phyloP scores from a whole-genome alignment of 2,797 vertebrate species.

The Mycteria americana region DNA sequence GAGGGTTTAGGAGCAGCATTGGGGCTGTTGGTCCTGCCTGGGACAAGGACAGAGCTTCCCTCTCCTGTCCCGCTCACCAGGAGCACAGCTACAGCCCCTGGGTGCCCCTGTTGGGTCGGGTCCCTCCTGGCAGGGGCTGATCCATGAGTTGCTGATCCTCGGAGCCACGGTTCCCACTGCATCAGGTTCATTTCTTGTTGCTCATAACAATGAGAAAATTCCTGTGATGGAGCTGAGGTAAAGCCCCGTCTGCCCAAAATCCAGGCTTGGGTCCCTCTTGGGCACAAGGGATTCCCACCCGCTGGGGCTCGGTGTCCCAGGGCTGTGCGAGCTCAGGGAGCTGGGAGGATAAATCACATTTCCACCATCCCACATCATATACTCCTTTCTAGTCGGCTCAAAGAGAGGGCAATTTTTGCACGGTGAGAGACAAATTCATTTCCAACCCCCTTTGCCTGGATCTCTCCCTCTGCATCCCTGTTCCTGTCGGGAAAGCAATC shows the following conservation, averaged over 20 bases:
- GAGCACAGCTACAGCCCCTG: not conserved
- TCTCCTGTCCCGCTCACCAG: fast-evolving
- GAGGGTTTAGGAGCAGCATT: not conserved
- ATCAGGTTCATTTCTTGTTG: not conserved
- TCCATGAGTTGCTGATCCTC: not conserved
- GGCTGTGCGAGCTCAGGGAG: not conserved
- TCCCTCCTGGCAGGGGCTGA: not conserved
- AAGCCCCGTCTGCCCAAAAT: not conserved
- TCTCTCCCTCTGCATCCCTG: not conserved
- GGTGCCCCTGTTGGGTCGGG: not conserved
- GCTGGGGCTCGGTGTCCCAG: not conserved
- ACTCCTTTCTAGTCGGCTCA: fast-evolving
- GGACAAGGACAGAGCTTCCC: fast-evolving
- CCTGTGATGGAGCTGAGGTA: not conserved
- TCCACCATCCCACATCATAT: not conserved
- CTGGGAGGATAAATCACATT: not conserved
- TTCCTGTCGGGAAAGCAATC: not conserved
- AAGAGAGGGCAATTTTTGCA: not conserved
- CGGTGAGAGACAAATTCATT: not conserved
- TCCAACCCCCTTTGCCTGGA: fast-evolving
- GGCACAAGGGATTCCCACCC: not conserved
- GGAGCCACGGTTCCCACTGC: fast-evolving
- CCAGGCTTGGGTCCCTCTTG: not conserved
- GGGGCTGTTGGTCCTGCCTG: not conserved
- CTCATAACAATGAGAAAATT: not conserved